Conservation (phyloP, 2,888 invertebrate genomes). For the Sycophila texana region DNA sequence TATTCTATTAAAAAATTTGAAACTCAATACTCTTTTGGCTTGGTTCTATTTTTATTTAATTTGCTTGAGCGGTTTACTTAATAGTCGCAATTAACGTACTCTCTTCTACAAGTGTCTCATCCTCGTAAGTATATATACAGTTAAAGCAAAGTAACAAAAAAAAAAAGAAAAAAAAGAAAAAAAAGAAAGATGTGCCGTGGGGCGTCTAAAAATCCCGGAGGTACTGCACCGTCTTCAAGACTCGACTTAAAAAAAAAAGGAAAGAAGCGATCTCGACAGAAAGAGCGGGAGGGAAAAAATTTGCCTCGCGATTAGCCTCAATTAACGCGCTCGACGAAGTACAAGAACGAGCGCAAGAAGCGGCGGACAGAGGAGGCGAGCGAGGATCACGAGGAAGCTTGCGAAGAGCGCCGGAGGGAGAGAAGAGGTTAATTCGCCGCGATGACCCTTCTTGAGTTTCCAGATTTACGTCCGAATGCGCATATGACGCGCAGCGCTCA, state of each 20-base stretch:
- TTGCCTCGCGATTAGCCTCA: constrained; percentile 54
- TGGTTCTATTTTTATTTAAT: constrained; percentile 37
- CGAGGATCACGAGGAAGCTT: constrained; percentile 6
- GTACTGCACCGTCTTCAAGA: constrained; percentile 8
- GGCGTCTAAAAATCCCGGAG: constrained; percentile 17
- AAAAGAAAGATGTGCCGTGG: constrained; percentile 19
- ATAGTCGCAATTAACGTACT: constrained; percentile 52
- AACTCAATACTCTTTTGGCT: constrained; percentile 2
- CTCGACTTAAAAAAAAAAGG: constrained; percentile 12
- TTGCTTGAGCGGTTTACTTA: constrained; percentile 10
- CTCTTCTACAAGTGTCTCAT: constrained; percentile 28
- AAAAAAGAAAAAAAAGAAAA: constrained; percentile 23
- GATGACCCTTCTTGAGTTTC: constrained; percentile 57
- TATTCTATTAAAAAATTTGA: too few species aligned
- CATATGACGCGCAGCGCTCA: constrained; percentile 40
- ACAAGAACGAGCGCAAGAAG: constrained; percentile 43
- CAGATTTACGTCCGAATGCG: constrained; percentile 60
- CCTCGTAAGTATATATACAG: background rate
- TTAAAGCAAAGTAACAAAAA: background rate
- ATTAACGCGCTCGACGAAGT: constrained; percentile 55
- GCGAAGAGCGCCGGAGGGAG: constrained; percentile 13
- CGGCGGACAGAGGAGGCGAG: constrained; percentile 3
- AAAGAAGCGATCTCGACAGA: background rate
- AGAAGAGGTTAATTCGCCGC: constrained; percentile 61
- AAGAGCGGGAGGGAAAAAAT: constrained; percentile 34